phyloP scores from a whole-genome alignment of 92 coral and sea anemone genomes.

The Micromussa lordhowensis region DNA sequence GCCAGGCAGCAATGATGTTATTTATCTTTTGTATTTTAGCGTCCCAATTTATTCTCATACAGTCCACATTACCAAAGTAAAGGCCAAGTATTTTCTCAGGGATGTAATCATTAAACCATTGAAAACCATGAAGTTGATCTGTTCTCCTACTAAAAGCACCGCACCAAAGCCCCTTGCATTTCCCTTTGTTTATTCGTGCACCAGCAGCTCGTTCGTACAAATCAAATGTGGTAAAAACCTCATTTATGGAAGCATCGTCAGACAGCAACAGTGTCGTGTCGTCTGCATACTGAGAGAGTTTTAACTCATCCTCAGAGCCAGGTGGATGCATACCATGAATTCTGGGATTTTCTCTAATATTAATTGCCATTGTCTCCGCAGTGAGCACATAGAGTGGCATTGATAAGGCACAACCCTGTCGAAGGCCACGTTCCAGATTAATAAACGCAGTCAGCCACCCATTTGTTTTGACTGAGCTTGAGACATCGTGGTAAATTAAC shows the following conservation, averaged over 20 bases:
- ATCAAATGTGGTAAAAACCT: background rate
- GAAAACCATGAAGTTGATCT: background rate
- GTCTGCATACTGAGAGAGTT: background rate
- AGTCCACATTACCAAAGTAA: conserved; percentile 1
- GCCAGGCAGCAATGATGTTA: background rate
- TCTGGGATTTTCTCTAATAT: no score
- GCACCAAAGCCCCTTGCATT: conserved; percentile 23
- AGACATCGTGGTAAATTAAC: no score
- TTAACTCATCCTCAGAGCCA: background rate
- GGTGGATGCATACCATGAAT: no score
- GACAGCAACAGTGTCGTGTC: conserved; percentile 13
- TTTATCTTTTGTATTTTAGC: background rate
- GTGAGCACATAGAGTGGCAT: no score
- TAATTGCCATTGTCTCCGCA: no score
- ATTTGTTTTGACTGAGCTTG: no score
- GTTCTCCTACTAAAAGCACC: background rate
- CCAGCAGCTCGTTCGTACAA: background rate
- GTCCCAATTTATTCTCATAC: background rate
- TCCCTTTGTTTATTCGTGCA: background rate
- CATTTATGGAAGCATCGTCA: background rate
- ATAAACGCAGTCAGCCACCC: no score
- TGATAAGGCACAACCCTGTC: no score
- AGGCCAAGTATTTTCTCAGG: background rate
- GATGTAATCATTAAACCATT: background rate
- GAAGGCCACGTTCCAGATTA: no score